Evolutionary conservation across 1,140 invertebrate genomes (phyloP), one percentile per base, ranked within the genome.

Genomic region (Aphidius ervi): DNA sequence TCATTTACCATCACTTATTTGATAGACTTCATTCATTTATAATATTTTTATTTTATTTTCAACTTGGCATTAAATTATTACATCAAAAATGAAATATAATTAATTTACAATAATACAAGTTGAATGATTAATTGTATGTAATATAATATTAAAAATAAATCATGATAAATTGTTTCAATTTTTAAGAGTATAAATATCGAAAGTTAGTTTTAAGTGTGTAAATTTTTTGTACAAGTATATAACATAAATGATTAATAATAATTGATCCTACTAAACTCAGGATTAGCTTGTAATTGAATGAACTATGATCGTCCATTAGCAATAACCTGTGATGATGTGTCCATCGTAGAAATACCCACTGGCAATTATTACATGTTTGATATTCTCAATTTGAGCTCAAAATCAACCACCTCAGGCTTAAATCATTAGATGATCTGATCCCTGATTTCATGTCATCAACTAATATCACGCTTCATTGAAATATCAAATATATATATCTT

Each of bases 241-340:
- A 56, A 45, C 37, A 41, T 55, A 56, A 61, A 64, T 58, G 50
- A 59, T 46, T 61, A 64, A 61, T 59, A 59, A 64, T 52, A 39
- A 23, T 9, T 23, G 37, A 39, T 64, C 63, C 56, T 20, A 47
- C 39, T 31, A 56, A 55, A 61, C 55, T 54, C 55, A 56, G 52
- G 58, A 64, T 64, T 64, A 61, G 54, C 46, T 31, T 42, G 45
- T 64, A 64, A 64, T 64, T 55, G 56, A 64, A 61, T 64, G 50
- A 61, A 53, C 46, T 50, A 58, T 52, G 58, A 64, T 64, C 59
- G 56, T 59, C 56, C 37, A 58, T 64, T 61, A 64, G 49, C 56
- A 42, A 57, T 61, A 58, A 58, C 58, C 59, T 47, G 5, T 46
- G 50, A 31, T 55, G 47, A 52, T 46, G 48, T 53, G 61, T 58